phyloP scores from a whole-genome alignment of 2,797 vertebrate genomes.

The Paratrypauchen microcephalus region DNA sequence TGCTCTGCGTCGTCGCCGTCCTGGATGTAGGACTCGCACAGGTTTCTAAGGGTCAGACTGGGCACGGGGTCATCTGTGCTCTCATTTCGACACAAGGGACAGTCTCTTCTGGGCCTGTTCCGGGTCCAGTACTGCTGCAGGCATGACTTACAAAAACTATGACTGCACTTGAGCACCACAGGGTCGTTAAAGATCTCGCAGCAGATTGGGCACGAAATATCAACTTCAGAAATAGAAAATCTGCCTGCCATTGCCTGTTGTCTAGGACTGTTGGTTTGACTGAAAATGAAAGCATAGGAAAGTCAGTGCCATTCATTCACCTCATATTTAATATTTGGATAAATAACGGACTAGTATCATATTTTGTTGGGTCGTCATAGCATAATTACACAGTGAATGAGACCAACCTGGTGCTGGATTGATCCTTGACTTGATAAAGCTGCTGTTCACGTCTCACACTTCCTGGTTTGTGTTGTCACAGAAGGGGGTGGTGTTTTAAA shows the following conservation, averaged over 20 bases:
- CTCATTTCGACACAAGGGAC: constrained; percentile 67
- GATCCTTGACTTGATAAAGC: constrained; percentile 3
- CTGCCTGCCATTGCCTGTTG: constrained; percentile 57
- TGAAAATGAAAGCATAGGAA: constrained; percentile 38
- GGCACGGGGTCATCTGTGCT: constrained; percentile 65
- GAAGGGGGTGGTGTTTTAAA: constrained; percentile 42
- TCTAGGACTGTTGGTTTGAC: background rate
- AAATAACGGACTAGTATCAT: too few relatives aligned
- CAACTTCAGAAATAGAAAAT: constrained; percentile 56
- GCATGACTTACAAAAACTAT: constrained; percentile 81
- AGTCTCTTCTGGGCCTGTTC: constrained; percentile 57
- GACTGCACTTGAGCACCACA: constrained; percentile 82
- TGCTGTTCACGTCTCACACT: constrained; percentile 18
- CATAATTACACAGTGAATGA: constrained; percentile 1
- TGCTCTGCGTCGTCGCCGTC: constrained; percentile 18
- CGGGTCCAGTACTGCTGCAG: constrained; percentile 80
- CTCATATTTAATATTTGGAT: background rate
- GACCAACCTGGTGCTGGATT: constrained; percentile 34
- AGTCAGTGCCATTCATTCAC: background rate
- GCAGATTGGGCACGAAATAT: constrained; percentile 77
- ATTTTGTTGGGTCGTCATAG: background rate
- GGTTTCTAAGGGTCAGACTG: constrained; percentile 73
- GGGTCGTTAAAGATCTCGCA: constrained; percentile 81
- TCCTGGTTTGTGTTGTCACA: constrained; percentile 58
- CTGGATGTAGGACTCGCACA: constrained; percentile 66